A percentile compares a stretch with the other conserved stretches of the same genome.
phyloP scores from a whole-genome alignment of 1,140 invertebrate species.

The Trypoxylus dichotomus region DNA sequence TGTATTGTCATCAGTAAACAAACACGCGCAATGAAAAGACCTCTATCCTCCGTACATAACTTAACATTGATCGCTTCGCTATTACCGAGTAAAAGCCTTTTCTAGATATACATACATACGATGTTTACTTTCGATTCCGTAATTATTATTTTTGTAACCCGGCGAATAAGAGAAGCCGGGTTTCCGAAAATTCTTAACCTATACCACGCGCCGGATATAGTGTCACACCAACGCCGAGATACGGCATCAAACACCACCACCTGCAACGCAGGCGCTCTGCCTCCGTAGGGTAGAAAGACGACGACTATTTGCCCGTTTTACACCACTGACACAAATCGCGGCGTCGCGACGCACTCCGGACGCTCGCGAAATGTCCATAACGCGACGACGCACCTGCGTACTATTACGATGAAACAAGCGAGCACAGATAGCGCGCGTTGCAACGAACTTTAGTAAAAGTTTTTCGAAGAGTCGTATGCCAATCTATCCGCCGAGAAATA shows the following conservation, averaged over 20 bases:
- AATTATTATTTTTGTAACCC: background rate
- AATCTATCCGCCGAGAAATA: background rate
- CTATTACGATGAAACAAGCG: conserved; percentile 20
- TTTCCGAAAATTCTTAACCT: conserved; percentile 29
- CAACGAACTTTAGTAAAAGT: background rate
- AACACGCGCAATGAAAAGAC: too few relatives aligned
- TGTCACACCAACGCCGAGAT: background rate
- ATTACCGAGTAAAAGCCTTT: too few relatives aligned
- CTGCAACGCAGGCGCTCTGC: conserved; percentile 21
- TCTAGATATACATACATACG: too few relatives aligned
- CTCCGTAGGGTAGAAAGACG: background rate
- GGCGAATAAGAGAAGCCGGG: background rate
- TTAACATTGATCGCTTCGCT: too few relatives aligned
- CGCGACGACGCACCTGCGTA: background rate
- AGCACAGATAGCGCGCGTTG: background rate
- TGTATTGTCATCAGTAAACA: too few relatives aligned
- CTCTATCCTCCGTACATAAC: too few relatives aligned
- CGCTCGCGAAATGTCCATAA: conserved; percentile 26
- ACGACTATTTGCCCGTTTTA: background rate
- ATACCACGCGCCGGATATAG: conserved; percentile 3
- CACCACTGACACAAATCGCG: conserved; percentile 35
- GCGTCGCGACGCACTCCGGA: conserved; percentile 37
- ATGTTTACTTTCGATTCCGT: background rate
- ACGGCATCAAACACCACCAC: background rate
- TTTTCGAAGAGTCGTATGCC: background rate